Evolutionary conservation across 1,140 invertebrate species (phyloP).

Genomic region (Eubasilissa regina): DNA sequence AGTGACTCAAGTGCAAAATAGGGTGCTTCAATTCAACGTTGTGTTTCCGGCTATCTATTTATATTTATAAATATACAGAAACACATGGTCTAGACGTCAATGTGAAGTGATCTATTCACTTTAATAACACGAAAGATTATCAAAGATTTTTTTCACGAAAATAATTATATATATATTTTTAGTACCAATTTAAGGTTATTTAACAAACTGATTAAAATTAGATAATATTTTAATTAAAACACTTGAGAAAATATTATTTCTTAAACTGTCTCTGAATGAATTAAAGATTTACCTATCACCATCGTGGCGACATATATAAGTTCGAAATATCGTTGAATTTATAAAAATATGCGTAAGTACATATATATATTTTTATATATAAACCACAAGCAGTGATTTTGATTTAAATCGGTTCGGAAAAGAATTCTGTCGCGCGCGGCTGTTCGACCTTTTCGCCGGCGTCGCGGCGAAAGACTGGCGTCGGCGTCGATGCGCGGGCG

Average conservation of each 20-base stretch:
- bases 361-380: not conserved
- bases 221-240: too few relatives aligned
- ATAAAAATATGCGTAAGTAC: slow-evolving; percentile 33
- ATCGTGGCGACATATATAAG: slow-evolving; percentile 21
- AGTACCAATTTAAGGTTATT: too few relatives aligned
- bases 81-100: slow-evolving; percentile 7
- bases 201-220: too few relatives aligned
- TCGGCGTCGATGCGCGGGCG: slow-evolving; percentile 19
- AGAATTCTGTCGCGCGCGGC: slow-evolving; percentile 18
- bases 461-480: slow-evolving; percentile 36
- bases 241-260: too few relatives aligned
- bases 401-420: slow-evolving; percentile 21
- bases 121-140: not conserved
- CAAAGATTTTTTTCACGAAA: too few relatives aligned
- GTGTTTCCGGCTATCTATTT: slow-evolving; percentile 31
- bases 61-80: slow-evolving; percentile 21
- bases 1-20: too few relatives aligned
- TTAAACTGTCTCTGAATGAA: too few relatives aligned
- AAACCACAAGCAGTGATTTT: not conserved
- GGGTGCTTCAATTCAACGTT: slow-evolving; percentile 17
- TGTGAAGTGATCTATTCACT: not conserved
- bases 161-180: too few relatives aligned
- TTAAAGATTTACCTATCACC: slow-evolving; percentile 40
- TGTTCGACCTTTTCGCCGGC: slow-evolving; percentile 23
- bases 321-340: slow-evolving; percentile 33